Base-by-base conservation (phyloP, 2,888 invertebrate species). In the Eupithecia subfuscata region DNA sequence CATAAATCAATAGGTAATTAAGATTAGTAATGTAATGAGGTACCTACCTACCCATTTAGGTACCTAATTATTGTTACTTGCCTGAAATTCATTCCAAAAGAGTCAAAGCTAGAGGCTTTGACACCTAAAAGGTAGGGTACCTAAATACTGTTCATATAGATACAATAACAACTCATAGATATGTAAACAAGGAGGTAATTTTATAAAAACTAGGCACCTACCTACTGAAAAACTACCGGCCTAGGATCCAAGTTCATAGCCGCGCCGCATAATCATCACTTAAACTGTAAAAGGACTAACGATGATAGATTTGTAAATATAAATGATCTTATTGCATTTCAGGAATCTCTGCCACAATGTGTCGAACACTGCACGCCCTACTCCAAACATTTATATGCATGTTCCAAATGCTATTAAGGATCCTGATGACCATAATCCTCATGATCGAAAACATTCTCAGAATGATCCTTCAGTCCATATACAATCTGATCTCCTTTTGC, bases 361-460 rank as follows among this genome's bases (percentile, higher is more conserved):
- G 92, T 89, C 89, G 89, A 30, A 89, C 92, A 48, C 84, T 88
- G 67, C 90, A 91, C 82, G 86, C 90, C 9, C 0, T 91, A 14
- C 71, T 91, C 16, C 86, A 87, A 75, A 87, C 86, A 69, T 77
- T 75, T 81, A 88, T 92, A 88, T 93, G 93, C 80, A 87, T 87
- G 6, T 80, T 91, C 11, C 92, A 92, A 83, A 92, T 91, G 90
- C 69, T 92, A 43, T 88, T 91, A n/a, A 83, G 93, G 77, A 87
- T 92, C 80, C 87, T 92, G 60, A 92, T 92, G 92, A 92, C 91
- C 74, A 65, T 90, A n/a, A 85, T 93, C 37, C 86, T 93, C 34
- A 92, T 92, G 93, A 75, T 91, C 14, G 93, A 93, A 77, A 92
- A 92, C 77, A 79, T 92, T 3, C 84, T 93, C 74, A 84, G 91